phyloP scores from a whole-genome alignment of 2,113 vertebrate species.

The Dipodomys spectabilis region DNA sequence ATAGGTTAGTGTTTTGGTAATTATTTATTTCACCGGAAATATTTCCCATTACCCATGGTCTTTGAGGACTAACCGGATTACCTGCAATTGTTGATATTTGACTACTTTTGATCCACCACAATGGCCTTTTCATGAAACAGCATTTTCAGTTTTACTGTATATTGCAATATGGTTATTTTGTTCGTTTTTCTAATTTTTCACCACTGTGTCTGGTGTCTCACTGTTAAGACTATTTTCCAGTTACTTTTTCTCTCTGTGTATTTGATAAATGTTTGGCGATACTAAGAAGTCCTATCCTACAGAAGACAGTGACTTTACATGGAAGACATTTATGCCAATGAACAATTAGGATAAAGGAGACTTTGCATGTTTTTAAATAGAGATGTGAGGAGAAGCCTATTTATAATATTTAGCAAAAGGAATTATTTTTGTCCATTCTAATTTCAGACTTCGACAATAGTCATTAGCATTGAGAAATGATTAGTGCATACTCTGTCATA shows the following conservation, averaged over 20 bases:
- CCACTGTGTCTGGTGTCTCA: neutral
- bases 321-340: neutral
- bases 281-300: neutral
- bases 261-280: neutral
- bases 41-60: neutral
- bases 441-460: slow-evolving; percentile 55
- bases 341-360: neutral
- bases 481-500: neutral
- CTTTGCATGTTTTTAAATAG: neutral
- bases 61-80: slow-evolving; percentile 3
- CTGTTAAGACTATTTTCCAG: neutral
- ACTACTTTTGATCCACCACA: slow-evolving; percentile 14
- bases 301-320: neutral
- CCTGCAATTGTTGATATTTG: slow-evolving; percentile 36
- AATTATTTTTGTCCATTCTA: slow-evolving; percentile 53
- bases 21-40: neutral
- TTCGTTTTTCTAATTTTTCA: slow-evolving; percentile 6
- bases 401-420: slow-evolving; percentile 11
- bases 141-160: slow-evolving; percentile 9
- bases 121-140: neutral
- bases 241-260: neutral
- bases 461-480: slow-evolving; percentile 54
- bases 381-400: neutral
- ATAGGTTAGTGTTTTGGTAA: neutral
- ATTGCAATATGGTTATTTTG: neutral